Base-by-base conservation (phyloP, 1,140 invertebrate species). In the Oryctes rhinoceros region DNA sequence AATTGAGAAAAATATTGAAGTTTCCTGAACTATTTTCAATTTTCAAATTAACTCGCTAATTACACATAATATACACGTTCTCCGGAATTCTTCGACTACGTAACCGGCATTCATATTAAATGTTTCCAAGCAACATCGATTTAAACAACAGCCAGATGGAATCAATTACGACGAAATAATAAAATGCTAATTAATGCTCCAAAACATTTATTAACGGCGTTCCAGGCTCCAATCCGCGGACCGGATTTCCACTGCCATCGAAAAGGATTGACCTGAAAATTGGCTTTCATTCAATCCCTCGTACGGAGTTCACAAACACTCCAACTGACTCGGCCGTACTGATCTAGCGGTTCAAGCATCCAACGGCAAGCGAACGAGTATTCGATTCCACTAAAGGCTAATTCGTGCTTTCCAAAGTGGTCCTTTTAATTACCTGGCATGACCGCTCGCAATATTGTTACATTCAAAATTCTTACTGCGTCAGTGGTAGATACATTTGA, bases 161-260 rank as follows among this genome's bases (percentile, higher is more conserved):
- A 59, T 59, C n/a, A 59, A 59, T 59, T 59, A 59, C 53, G 53
- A 59, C 15, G 53, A 59, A 59, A 59, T 59, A 59, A 59, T 59
- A 59, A 59, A 59, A 59, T 59, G 15, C 53, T 59, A 59, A 59
- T 59, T 59, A 59, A 6, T 59, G 53, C 53, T 18, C 53, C 15
- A 59, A 59, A 59, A 59, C 18, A 59, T 59, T 59, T 59, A 59
- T 59, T 59, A 59, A 59, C 2, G 53, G 18, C 15, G 15, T n/a
- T 59, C 53, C n/a, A 59, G 15, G 53, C 53, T 53, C 49, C 49
- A 53, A 30, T 30, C 24, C 24, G 11, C 49, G n/a, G 49, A 4
- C 3, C 18, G 5, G 18, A 18, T 59, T 59, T 59, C 53, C 13
- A 59, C 18, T 59, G 18, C 53, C 53, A 59, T 59, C 53, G 15